Conservation (phyloP, 2,888 invertebrate species). For the Conomelus anceps region DNA sequence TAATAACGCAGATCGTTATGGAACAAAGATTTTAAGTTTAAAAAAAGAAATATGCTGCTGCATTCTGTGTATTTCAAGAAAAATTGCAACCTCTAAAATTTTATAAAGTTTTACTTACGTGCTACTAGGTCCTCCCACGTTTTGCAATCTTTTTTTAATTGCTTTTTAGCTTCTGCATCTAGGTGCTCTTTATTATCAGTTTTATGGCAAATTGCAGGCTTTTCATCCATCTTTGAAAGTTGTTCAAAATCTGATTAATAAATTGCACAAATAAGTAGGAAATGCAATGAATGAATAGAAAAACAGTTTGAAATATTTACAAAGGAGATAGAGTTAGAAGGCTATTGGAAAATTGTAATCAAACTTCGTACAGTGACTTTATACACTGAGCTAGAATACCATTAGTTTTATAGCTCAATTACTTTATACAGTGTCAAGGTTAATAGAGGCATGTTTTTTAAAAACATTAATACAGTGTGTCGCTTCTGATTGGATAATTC, state of each 20-base stretch:
- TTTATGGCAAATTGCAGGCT: neutral
- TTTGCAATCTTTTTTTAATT: neutral
- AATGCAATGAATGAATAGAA: neutral
- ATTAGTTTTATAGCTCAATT: too few species aligned
- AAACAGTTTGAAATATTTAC: too few species aligned
- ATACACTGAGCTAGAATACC: too few species aligned
- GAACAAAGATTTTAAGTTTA: too few species aligned
- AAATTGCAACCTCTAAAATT: neutral
- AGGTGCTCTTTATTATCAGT: neutral
- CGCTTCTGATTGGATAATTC: too few species aligned
- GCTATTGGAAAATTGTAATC: neutral
- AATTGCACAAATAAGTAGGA: neutral
- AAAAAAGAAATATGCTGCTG: too few species aligned
- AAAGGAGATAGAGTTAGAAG: too few species aligned
- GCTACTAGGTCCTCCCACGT: neutral
- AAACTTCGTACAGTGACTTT: neutral
- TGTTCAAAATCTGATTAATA: too few species aligned
- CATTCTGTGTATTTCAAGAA: neutral
- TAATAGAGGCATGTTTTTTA: too few species aligned
- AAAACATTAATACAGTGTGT: too few species aligned
- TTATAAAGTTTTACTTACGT: neutral
- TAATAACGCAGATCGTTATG: too few species aligned
- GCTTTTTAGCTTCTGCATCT: neutral
- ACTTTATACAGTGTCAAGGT: too few species aligned
- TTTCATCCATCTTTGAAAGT: neutral